phyloP scores from a whole-genome alignment of 1,140 invertebrate genomes.

The Yoshiicerus persimilis region DNA sequence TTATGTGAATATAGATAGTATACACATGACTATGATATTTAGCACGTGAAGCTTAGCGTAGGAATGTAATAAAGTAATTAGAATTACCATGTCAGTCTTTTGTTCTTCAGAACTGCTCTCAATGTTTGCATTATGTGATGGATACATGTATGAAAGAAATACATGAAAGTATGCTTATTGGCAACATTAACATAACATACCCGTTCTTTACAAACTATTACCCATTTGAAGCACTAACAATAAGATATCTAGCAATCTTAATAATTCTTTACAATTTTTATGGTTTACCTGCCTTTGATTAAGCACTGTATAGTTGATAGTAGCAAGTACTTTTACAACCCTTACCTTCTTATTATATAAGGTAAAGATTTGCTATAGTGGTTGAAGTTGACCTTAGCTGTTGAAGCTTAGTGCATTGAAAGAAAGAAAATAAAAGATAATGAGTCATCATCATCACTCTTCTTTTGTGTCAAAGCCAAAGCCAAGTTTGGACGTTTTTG shows the following conservation, averaged over 20 bases:
- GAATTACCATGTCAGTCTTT: neutral
- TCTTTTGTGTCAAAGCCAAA: constrained; percentile 17
- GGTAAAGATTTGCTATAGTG: neutral
- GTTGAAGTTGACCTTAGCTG: neutral
- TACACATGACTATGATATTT: neutral
- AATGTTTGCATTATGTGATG: neutral
- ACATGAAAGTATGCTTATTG: no score
- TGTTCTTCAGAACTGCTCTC: neutral
- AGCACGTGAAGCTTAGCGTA: neutral
- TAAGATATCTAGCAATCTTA: neutral
- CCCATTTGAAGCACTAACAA: no score
- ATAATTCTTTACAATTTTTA: neutral
- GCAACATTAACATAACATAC: neutral
- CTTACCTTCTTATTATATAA: neutral
- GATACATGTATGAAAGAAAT: neutral
- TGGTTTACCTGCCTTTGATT: neutral
- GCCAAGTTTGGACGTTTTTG: constrained; percentile 14
- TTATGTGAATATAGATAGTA: neutral
- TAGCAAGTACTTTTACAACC: neutral
- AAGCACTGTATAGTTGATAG: no score
- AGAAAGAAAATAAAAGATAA: constrained; percentile 1
- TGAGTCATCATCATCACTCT: constrained; percentile 17
- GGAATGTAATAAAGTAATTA: constrained; percentile 11
- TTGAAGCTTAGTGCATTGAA: neutral
- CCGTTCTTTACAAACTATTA: neutral